Evolutionary conservation across 2,113 vertebrate genomes (phyloP), one percentile per base, ranked within the genome.

Genomic region (Bolborhynchus lineola): DNA sequence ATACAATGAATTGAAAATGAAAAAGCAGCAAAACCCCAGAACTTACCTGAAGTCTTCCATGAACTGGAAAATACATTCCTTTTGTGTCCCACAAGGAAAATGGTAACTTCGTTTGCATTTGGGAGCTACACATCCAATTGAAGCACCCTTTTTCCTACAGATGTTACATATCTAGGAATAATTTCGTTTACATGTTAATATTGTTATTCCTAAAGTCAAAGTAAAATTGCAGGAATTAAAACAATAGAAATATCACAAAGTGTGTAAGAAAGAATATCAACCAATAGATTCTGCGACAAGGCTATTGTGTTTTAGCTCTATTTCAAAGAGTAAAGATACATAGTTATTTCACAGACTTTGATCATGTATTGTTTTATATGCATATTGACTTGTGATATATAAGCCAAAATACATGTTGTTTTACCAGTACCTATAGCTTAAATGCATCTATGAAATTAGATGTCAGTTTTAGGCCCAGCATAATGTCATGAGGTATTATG

Each of bases 81-180:
- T 98, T 83, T 98, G 96, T 94, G 98, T 76, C 33, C 99, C 99
- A 93, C 99, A 99, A 59, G 99, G 99, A 69, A 99, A 98, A 97
- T 99, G 99, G 39, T 99, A 98, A 97, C 93, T 98, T 96, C 98
- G 98, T 95, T 98, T 98, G 97, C 99, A 99, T 92, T 97, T 98
- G 47, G 97, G 97, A 89, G 97, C 82, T 41, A 98, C 98, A 57
- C 99, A 99, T 85, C 99, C 99, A 86, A 99, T 98, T 15, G 99
- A 99, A 49, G 99, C 99, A 35, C 99, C 99, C 33, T 94, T 98
- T 96, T 97, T 98, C 98, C 97, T 99, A 96, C 99, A 99, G 94
- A 97, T 41, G 82, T 57, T 90, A 93, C 99, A 99, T 52, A 53
- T 98, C 99, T 99, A 93, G 76, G 87, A 97, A 78, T 63, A 95